Percentiles rank a stretch among this genome's conserved stretches.
Conservation (phyloP, 2,888 invertebrate genomes). For the Adela reaumurella region DNA sequence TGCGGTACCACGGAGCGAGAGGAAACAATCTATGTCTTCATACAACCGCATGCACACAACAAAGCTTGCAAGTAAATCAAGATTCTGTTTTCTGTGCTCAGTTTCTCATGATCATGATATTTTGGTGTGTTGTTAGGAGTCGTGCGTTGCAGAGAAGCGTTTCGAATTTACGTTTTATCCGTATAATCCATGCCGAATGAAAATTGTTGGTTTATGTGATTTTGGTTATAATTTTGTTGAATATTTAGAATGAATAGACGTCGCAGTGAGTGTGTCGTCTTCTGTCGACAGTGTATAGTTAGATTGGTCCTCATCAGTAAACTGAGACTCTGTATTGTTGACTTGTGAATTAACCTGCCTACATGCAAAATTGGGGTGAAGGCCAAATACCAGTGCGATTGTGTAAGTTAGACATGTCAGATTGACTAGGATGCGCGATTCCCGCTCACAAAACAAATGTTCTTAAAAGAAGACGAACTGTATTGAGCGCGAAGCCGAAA, state of each 20-base stretch:
- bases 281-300: no score
- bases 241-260: neutral
- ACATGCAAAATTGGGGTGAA: no score
- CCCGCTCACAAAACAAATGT: no score
- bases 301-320: no score
- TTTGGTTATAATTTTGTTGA: neutral
- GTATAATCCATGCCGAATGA: neutral
- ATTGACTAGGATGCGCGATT: no score
- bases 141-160: conserved; percentile 58
- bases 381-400: no score
- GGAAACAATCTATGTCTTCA: conserved; percentile 29
- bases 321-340: no score
- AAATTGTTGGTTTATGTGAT: no score
- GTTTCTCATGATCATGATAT: conserved; percentile 53
- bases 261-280: neutral
- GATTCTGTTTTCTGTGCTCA: conserved; percentile 54
- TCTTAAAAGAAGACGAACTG: no score
- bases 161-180: conserved; percentile 52
- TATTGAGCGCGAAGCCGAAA: no score
- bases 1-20: conserved; percentile 26
- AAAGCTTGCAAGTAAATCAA: conserved; percentile 56
- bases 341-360: no score
- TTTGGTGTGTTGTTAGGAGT: conserved; percentile 55
- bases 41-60: conserved; percentile 53
- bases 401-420: no score